Evolutionary conservation across 2,797 vertebrate species (phyloP).

Genomic region (Dermochelys coriacea): DNA sequence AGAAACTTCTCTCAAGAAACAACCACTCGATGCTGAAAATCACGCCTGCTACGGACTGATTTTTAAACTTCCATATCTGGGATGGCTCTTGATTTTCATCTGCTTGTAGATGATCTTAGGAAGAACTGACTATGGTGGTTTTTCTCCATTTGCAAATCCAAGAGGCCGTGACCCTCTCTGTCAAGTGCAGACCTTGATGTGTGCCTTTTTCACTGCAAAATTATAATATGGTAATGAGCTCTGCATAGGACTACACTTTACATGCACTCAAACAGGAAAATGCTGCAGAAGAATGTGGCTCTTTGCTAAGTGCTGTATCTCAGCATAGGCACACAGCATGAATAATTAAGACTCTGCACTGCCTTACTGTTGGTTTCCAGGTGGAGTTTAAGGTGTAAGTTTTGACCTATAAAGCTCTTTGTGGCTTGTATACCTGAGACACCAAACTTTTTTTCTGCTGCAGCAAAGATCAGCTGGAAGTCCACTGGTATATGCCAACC

Average conservation of each 20-base stretch:
- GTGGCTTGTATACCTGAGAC: neutral
- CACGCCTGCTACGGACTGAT: neutral
- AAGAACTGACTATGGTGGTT: neutral
- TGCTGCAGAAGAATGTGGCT: neutral
- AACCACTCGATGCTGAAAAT: neutral
- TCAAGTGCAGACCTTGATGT: neutral
- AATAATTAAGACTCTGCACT: neutral
- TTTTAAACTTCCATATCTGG: neutral
- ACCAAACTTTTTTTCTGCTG: fast-evolving
- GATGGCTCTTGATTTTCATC: neutral
- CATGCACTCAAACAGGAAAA: neutral
- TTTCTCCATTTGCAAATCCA: neutral
- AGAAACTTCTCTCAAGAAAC: neutral
- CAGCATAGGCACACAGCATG: neutral
- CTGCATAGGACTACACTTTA: neutral
- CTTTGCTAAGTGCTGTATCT: neutral
- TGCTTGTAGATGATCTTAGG: neutral
- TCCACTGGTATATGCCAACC: fast-evolving
- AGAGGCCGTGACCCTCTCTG: neutral
- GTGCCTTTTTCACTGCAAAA: neutral
- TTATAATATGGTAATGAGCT: neutral
- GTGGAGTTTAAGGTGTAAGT: neutral
- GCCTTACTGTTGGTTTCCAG: neutral
- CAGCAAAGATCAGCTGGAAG: neutral
- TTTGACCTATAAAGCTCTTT: neutral